Percentiles rank a stretch among this genome's conserved stretches.
Conservation (phyloP, 2,888 invertebrate species). For the Pimpla rufipes region DNA sequence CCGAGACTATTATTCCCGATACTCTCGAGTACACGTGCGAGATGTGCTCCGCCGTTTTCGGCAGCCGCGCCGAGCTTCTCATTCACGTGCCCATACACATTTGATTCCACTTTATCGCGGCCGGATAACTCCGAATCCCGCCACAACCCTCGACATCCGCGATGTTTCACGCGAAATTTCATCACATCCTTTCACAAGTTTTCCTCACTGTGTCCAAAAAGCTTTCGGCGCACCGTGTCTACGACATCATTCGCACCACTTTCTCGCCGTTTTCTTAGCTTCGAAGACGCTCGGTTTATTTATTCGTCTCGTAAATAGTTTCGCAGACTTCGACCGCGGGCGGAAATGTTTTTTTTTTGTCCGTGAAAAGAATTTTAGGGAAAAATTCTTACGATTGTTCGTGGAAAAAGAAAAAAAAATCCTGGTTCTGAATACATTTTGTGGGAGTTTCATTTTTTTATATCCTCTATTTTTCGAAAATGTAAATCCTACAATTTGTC, state of each 20-base stretch:
- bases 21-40: conserved; percentile 91
- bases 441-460: not conserved
- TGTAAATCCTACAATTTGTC: conserved; percentile 1
- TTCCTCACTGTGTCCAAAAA: not conserved
- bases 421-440: not conserved
- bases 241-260: not conserved
- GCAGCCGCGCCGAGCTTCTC: conserved; percentile 90
- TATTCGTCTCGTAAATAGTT: too few species aligned
- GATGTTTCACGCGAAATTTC: not conserved
- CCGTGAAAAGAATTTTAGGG: not conserved
- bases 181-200: conserved; percentile 16
- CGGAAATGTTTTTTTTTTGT: not conserved
- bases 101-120: conserved; percentile 85
- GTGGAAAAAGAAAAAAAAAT: conserved; percentile 10
- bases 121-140: conserved; percentile 43
- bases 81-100: conserved; percentile 94
- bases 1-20: conserved; percentile 86
- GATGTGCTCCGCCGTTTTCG: conserved; percentile 93
- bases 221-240: not conserved
- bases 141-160: not conserved
- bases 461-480: conserved; percentile 2
- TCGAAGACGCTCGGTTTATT: too few species aligned
- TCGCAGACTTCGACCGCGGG: too few species aligned
- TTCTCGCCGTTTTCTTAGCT: too few species aligned
- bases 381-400: not conserved